Evolutionary conservation across 2,797 vertebrate genomes (phyloP).

Genomic region (Rallus crepitans): DNA sequence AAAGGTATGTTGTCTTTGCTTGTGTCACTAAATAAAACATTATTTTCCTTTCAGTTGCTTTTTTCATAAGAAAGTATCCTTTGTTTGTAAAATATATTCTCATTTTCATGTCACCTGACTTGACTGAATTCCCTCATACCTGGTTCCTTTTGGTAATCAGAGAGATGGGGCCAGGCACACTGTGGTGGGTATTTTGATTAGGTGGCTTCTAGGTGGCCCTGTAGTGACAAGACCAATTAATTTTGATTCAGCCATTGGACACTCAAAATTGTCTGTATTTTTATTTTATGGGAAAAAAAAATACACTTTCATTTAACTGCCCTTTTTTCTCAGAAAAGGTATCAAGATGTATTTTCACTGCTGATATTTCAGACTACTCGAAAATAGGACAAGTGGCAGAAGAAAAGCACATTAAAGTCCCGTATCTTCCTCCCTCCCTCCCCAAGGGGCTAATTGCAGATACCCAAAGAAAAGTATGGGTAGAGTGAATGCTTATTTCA

Average conservation of each 20-base stretch:
- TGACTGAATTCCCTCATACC: not conserved
- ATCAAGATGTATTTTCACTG: not conserved
- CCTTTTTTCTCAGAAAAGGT: not conserved
- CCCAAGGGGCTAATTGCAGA: not conserved
- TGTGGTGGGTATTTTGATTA: not conserved
- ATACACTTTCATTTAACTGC: not conserved
- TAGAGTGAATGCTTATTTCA: not conserved
- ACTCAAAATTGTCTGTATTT: not conserved
- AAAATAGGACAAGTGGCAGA: not conserved
- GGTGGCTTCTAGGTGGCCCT: not conserved
- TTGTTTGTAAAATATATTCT: not conserved
- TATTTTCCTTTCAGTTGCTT: constrained; percentile 11
- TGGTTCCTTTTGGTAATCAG: not conserved
- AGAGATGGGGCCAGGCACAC: not conserved
- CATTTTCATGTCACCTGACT: not conserved
- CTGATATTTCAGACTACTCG: not conserved
- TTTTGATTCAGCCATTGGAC: not conserved
- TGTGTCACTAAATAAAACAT: not conserved
- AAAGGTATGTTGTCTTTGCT: constrained; percentile 80
- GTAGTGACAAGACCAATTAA: not conserved
- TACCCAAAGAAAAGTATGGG: not conserved
- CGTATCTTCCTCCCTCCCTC: accelerated
- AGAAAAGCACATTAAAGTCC: not conserved
- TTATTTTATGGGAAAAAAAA: not conserved
- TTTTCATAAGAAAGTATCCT: not conserved